Base-by-base conservation (phyloP, 23 tunicate species). In the Diplosoma virens region DNA sequence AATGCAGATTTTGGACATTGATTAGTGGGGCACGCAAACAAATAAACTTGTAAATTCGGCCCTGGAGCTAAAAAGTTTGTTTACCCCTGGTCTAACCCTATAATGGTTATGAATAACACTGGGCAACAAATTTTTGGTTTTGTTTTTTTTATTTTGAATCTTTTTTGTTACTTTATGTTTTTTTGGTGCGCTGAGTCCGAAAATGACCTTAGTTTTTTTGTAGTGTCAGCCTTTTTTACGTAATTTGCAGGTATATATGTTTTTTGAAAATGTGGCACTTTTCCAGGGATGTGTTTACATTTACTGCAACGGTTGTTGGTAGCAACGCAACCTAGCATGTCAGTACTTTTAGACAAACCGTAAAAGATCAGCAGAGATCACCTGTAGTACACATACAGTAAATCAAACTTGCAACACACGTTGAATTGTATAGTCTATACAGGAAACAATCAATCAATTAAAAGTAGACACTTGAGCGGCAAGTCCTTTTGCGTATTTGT, bases 121-220 rank as follows among this genome's bases (percentile, higher is more conserved):
- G 25, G 63, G 63, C 25, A 56, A 56, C 63, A 56, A 56, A 56
- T 56, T 56, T 56, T 56, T 56, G 63, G 63, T 16, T 56, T 56
- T 56, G 63, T 56, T 56, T 56, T 56, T 14, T 56, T 56, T 56
- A n/a, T n/a, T n/a, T n/a, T n/a, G n/a, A n/a, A n/a, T n/a, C n/a
- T 56, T 56, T 56, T 22, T 14, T 56, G 63, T 56, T 56, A 56
- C 24, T 56, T n/a, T 16, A 14, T 14, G 17, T 22, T 56, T 56
- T 56, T 56, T 56, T 56, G 63, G 63, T 20, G 63, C 25, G 63
- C 63, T 56, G 63, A 56, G 63, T 25, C 63, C 4, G 25, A 56
- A 56, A 56, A 56, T 56, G 63, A 56, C 63, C 63, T 56, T 56
- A 56, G 63, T 56, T 56, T 56, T n/a, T 56, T 56, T 56, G 63